Evolutionary conservation across 2,888 invertebrate species (phyloP).

Genomic region (Drosophila glabriapex): DNA sequence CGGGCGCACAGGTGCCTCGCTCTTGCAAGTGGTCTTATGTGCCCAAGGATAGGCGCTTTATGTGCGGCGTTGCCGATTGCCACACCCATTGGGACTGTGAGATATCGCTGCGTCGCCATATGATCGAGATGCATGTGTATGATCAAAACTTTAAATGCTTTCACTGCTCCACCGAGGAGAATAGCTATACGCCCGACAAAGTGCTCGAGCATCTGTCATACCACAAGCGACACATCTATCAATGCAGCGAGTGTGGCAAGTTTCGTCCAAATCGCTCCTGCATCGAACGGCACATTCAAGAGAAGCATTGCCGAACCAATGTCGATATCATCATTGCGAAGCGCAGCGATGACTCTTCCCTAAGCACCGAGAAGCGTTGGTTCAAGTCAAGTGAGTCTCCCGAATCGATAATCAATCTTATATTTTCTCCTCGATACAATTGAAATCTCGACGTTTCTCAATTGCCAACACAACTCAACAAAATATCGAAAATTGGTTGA

Average conservation of each 20-base stretch:
- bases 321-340: conserved; percentile 67
- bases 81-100: conserved; percentile 13
- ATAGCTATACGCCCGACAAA: neutral
- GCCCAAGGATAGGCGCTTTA: conserved; percentile 87
- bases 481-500: neutral
- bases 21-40: conserved; percentile 84
- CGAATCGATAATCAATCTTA: neutral
- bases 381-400: conserved; percentile 43
- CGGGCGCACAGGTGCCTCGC: conserved; percentile 13
- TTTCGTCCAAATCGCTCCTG: conserved; percentile 88
- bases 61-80: conserved; percentile 87
- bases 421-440: too few species aligned
- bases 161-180: conserved; percentile 27
- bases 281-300: conserved; percentile 89
- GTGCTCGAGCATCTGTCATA: conserved; percentile 90
- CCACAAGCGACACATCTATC: conserved; percentile 90
- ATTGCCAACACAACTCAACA: neutral
- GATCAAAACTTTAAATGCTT: conserved; percentile 13
- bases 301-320: conserved; percentile 85
- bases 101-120: conserved; percentile 37
- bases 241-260: conserved; percentile 90
- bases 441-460: neutral
- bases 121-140: conserved; percentile 28
- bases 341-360: conserved; percentile 33
- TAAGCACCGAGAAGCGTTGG: conserved; percentile 40